These are phyloP conservation scores for Saccopteryx bilineata DNA, from an alignment of 2,113 vertebrate genomes.

Conservation along the genomic window DNA sequence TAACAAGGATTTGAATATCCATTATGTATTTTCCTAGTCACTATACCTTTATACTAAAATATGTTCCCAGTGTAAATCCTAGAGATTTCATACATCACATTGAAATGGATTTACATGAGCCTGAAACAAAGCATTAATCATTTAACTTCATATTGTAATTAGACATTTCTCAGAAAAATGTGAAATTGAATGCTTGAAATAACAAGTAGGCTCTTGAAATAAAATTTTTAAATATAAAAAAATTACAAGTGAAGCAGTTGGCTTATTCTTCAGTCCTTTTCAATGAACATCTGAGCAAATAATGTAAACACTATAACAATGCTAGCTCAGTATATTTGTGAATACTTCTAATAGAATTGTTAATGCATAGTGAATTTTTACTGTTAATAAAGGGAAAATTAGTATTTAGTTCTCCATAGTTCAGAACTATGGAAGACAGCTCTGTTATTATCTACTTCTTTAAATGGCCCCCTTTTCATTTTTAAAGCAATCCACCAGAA, in stretches of 20 bases:
- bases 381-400: neutral
- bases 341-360: conserved; percentile 11
- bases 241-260: conserved; percentile 27
- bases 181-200: conserved; percentile 17
- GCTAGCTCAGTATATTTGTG: neutral
- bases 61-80: conserved; percentile 38
- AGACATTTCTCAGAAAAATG: conserved; percentile 26
- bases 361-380: neutral
- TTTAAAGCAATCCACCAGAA: conserved; percentile 10
- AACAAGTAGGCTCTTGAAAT: neutral
- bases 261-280: conserved; percentile 25
- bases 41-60: conserved; percentile 2
- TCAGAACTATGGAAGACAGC: neutral
- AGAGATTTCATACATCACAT: conserved; percentile 46
- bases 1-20: conserved; percentile 24
- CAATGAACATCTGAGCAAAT: conserved; percentile 29
- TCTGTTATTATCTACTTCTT: conserved; percentile 11
- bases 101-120: conserved; percentile 44
- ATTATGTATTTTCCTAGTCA: neutral
- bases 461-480: conserved; percentile 35
- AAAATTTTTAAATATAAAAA: conserved; percentile 17
- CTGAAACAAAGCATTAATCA: conserved; percentile 36
- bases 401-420: conserved; percentile 39
- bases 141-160: conserved; percentile 31
- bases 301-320: neutral